These are phyloP conservation scores for Lineus longissimus DNA, from an alignment of 1,140 invertebrate species.

Conservation along the genomic window DNA sequence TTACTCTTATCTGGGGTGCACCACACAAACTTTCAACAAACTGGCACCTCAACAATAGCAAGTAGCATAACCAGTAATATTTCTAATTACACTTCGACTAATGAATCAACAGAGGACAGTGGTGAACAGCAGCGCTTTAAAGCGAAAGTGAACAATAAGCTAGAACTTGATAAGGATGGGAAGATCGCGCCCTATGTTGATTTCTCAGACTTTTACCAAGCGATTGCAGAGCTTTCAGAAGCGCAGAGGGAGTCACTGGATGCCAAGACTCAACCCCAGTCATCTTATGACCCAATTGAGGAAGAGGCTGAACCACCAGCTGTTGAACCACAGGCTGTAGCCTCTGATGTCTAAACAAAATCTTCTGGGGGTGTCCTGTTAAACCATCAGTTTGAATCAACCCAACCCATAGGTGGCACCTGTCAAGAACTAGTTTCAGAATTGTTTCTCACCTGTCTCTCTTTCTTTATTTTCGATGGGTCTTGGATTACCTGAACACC, in stretches of 20 bases:
- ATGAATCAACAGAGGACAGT: conserved; percentile 39
- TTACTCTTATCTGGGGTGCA: conserved; percentile 13
- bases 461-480: too few species aligned
- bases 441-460: too few species aligned
- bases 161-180: conserved; percentile 60
- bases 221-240: conserved; percentile 61
- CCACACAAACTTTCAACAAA: conserved; percentile 18
- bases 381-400: too few species aligned
- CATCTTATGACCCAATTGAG: conserved; percentile 45
- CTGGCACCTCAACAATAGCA: conserved; percentile 13
- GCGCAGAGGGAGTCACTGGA: conserved; percentile 37
- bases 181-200: conserved; percentile 78
- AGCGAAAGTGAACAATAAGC: conserved; percentile 26
- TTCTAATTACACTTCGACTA: conserved; percentile 30
- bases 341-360: too few species aligned
- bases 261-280: conserved; percentile 40
- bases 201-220: conserved; percentile 76
- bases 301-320: conserved; percentile 32
- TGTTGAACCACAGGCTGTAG: neutral
- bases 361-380: too few species aligned
- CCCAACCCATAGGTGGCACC: too few species aligned
- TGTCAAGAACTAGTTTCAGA: too few species aligned
- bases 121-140: conserved; percentile 37
- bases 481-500: too few species aligned
- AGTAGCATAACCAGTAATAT: conserved; percentile 13